Base-by-base conservation (phyloP, 2,797 vertebrate species). In the Melanotaenia parkinsoni region DNA sequence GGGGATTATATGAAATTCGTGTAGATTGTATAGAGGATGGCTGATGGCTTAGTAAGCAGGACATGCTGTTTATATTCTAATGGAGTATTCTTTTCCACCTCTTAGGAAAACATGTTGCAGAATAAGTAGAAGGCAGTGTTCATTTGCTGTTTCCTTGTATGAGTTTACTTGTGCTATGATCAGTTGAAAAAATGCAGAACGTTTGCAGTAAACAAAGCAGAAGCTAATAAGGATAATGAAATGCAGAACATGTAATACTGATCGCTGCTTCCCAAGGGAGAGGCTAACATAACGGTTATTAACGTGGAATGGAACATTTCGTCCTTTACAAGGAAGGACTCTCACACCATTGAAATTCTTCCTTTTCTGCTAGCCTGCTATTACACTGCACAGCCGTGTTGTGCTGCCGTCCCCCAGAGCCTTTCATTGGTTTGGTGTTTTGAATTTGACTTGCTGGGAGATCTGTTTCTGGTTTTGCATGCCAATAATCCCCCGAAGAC, bases 341-440 rank as follows among this genome's bases (percentile, higher is more conserved):
- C 56, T 71, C 33, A 22, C 64, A 32, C 16, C 57, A 33, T 12
- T 9, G 26, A 43, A 61, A 64, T 83, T 81, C 66, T 71, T 35
- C 70, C 68, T 20, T 43, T 4, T 58, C 63, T 43, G 57, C 72
- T 53, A 67, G 72, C 67, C 74, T 86, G 86, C 84, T 63, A 82
- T 88, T 86, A 86, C 64, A 47, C 65, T 3, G 35, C 65, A 20
- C n/a, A 7, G 66, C 86, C 82, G 50, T 76, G 74, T 45, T 56
- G 1, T 16, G 53, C 64, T 14, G 70, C 65, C 50, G 5, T 56
- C 61, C 37, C 47, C 40, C 56, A 1, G 4, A 59, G 53, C 30
- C 62, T 71, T 58, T 28, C n/a, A 76, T 62, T 72, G 71, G 64
- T 70, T 74, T 7, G 32, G 32, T 3, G 24, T 67, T 60, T 85